Percentiles rank a stretch among this genome's conserved stretches.
Conservation (phyloP, 2,113 vertebrate species). For the Eulacestoma nigropectus region DNA sequence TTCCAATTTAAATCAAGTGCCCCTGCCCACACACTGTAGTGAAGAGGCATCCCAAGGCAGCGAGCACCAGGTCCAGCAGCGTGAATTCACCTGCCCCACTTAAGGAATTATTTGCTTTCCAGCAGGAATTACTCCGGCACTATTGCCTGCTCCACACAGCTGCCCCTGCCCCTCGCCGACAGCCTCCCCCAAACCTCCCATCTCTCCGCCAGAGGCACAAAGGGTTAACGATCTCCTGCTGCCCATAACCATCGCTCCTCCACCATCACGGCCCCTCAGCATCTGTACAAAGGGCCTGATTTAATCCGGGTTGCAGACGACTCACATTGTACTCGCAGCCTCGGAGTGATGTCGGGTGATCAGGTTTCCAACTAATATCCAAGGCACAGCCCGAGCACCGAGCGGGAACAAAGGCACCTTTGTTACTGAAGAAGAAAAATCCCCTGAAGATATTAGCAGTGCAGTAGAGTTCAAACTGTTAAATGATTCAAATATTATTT, state of each 20-base stretch:
- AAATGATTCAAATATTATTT: conserved; percentile 63
- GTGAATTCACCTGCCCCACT: neutral
- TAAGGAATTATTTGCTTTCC: neutral
- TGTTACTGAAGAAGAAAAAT: conserved; percentile 44
- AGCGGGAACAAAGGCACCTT: conserved; percentile 66
- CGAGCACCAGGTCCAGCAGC: rapidly evolving
- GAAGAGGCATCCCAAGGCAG: neutral
- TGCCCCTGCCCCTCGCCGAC: neutral
- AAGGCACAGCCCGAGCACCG: conserved; percentile 34
- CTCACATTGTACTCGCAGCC: conserved; percentile 30
- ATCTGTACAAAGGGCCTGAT: conserved; percentile 50
- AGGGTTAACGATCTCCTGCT: neutral
- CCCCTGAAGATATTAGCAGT: conserved; percentile 65
- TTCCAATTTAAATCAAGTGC: neutral
- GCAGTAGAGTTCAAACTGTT: conserved; percentile 46
- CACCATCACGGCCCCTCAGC: neutral
- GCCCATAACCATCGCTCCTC: neutral
- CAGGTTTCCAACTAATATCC: conserved; percentile 67
- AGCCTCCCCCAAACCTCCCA: neutral
- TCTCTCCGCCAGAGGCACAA: neutral
- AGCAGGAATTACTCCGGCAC: neutral
- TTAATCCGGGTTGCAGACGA: conserved; percentile 47
- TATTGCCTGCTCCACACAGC: rapidly evolving
- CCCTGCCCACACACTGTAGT: rapidly evolving
- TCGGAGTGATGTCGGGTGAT: conserved; percentile 38